phyloP scores from a whole-genome alignment of 2,888 invertebrate species.

The Ichneumoninae sp. region DNA sequence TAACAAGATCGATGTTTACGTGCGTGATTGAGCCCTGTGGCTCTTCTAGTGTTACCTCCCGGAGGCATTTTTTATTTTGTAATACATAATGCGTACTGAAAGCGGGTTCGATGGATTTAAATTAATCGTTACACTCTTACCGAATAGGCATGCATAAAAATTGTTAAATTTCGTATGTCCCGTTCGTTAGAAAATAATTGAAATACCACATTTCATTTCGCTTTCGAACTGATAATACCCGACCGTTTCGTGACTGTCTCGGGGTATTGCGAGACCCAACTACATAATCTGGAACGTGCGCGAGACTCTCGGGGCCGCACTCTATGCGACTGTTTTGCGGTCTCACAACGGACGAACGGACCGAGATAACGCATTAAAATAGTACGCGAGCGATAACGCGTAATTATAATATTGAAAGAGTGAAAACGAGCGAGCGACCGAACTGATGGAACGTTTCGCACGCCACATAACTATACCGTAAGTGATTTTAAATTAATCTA shows the following conservation, averaged over 20 bases:
- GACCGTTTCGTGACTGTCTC: slow-evolving; percentile 9
- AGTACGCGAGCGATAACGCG: slow-evolving; percentile 78
- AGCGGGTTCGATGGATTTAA: background rate
- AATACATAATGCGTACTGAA: background rate
- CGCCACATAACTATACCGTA: background rate
- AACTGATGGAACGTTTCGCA: slow-evolving; percentile 26
- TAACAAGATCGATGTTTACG: background rate
- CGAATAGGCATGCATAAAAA: background rate
- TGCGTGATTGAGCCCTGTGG: background rate
- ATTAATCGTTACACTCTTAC: background rate
- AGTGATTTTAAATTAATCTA: background rate
- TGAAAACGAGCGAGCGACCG: slow-evolving; percentile 54
- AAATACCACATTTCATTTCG: background rate
- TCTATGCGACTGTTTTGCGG: slow-evolving; percentile 71
- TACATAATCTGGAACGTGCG: slow-evolving; percentile 42
- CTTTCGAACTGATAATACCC: background rate
- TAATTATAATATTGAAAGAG: slow-evolving; percentile 77
- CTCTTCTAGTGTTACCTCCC: slow-evolving; percentile 7
- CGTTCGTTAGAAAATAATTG: background rate
- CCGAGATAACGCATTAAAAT: slow-evolving; percentile 81
- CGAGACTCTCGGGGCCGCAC: slow-evolving; percentile 16
- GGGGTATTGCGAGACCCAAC: slow-evolving; percentile 9
- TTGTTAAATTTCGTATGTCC: background rate
- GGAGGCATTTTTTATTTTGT: background rate
- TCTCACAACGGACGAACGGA: slow-evolving; percentile 78